Evolutionary conservation across 1,140 invertebrate genomes (phyloP), one percentile per base, ranked within the genome.

Genomic region (Tetramorium parvispinum): DNA sequence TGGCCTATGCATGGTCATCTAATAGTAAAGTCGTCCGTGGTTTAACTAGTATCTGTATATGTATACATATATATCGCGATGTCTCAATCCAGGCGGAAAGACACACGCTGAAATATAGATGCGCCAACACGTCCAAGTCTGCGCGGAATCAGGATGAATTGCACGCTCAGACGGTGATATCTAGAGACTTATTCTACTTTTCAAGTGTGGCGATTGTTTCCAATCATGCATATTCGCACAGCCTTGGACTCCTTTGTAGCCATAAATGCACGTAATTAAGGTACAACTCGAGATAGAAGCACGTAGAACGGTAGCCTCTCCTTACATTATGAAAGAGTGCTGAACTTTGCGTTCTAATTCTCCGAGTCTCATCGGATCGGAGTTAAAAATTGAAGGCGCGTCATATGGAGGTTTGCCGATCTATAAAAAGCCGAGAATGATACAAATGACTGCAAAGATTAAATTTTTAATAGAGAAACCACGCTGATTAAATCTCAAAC

Each of bases 141-240:
- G 40, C 21, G 24, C 24, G 37, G 13, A 75, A 61, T 49, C 68
- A 73, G 40, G 40, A 73, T 73, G 13, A 83, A 49, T 73, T 24
- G 68, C 53, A 37, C 40, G 57, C 63, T 66, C 27, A 11, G 40
- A 21, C 21, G 24, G 53, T 18, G 68, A 83, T 68, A 49, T 83
- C 79, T 83, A 83, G 53, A 83, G 53, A 21, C 53, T 59, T 83
- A 83, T 49, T 83, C 79, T 13, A 83, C 79, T 83, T 83, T 83
- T 73, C 40, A 43, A 75, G n/a, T 7, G 21, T 49, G 37, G 46
- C 53, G 53, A 59, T 2, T 49, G 40, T 73, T 73, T 16, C 10
- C 24, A 59, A 40, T 53, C 24, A 43, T 37, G 78, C 11, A 18
- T n/a, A 7, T 37, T 71, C 65, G n/a, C 53, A 46, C 16, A 75